A percentile compares a stretch with the other conserved stretches of the same genome.
Conservation (phyloP, 2,888 invertebrate species). For the Sinhomidia bicolor region DNA sequence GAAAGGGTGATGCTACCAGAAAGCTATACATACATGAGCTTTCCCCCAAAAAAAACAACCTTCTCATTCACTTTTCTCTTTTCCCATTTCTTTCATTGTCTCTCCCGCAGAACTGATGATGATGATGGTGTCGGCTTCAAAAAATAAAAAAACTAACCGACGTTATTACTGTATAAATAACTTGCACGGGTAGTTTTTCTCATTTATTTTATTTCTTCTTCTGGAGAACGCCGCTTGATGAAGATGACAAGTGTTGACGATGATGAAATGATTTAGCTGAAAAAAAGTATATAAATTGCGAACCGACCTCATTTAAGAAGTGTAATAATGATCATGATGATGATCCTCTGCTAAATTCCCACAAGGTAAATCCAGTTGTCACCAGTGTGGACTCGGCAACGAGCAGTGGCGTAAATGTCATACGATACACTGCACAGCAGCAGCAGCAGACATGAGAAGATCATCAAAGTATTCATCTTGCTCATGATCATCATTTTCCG, state of each 20-base stretch:
- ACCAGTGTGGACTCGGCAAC: background rate
- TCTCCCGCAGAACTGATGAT: too few relatives aligned
- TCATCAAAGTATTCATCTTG: too few relatives aligned
- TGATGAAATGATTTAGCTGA: slow-evolving; percentile 43
- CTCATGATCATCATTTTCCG: background rate
- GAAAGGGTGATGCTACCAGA: too few relatives aligned
- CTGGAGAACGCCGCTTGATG: background rate
- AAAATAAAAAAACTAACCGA: too few relatives aligned
- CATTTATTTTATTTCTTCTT: background rate
- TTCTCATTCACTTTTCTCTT: too few relatives aligned
- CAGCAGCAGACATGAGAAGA: background rate
- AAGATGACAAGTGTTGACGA: background rate
- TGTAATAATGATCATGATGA: background rate
- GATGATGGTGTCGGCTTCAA: too few relatives aligned
- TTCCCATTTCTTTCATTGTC: too few relatives aligned
- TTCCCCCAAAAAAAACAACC: too few relatives aligned
- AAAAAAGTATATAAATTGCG: slow-evolving; percentile 21
- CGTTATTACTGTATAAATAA: too few relatives aligned
- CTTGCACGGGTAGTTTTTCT: too few relatives aligned
- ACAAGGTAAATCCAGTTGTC: slow-evolving; percentile 33
- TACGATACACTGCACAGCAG: background rate
- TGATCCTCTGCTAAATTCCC: background rate
- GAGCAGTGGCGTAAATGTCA: too few relatives aligned
- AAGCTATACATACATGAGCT: too few relatives aligned
- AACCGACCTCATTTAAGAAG: slow-evolving; percentile 6